phyloP scores from a whole-genome alignment of 2,888 invertebrate species.

The Choristoneura rosaceana region DNA sequence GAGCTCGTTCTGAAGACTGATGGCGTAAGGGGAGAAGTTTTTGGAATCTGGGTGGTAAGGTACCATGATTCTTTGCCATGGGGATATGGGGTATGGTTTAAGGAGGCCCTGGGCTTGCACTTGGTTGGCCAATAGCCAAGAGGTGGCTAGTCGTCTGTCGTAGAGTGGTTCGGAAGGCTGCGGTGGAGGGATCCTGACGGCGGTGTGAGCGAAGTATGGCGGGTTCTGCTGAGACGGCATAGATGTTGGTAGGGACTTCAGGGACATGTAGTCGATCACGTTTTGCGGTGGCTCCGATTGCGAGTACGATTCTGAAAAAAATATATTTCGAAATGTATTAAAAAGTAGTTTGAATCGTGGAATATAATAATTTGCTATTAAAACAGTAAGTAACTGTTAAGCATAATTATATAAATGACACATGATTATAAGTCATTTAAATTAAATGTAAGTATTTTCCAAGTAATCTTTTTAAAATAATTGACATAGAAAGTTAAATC shows the following conservation, averaged over 20 bases:
- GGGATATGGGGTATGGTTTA: conserved; percentile 82
- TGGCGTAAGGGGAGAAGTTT: conserved; percentile 73
- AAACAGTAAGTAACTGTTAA: no score
- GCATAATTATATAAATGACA: no score
- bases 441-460: no score
- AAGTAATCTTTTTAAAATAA: no score
- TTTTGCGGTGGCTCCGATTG: conserved; percentile 72
- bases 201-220: conserved; percentile 76
- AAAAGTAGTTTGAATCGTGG: no score
- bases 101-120: conserved; percentile 78
- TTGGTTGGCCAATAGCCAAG: conserved; percentile 84
- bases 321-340: conserved; percentile 4
- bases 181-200: conserved; percentile 73
- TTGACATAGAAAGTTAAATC: no score
- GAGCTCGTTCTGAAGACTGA: conserved; percentile 71
- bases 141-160: conserved; percentile 82
- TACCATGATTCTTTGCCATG: conserved; percentile 86
- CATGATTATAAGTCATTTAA: no score
- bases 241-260: conserved; percentile 68
- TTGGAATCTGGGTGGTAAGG: conserved; percentile 79
- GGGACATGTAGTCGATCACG: conserved; percentile 78
- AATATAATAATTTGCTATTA: no score
- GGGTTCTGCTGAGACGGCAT: conserved; percentile 65
- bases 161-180: conserved; percentile 72
- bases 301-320: conserved; percentile 73